Evolutionary conservation across 2,888 invertebrate genomes (phyloP).

Genomic region (Sinodicranocentrus sp.): DNA sequence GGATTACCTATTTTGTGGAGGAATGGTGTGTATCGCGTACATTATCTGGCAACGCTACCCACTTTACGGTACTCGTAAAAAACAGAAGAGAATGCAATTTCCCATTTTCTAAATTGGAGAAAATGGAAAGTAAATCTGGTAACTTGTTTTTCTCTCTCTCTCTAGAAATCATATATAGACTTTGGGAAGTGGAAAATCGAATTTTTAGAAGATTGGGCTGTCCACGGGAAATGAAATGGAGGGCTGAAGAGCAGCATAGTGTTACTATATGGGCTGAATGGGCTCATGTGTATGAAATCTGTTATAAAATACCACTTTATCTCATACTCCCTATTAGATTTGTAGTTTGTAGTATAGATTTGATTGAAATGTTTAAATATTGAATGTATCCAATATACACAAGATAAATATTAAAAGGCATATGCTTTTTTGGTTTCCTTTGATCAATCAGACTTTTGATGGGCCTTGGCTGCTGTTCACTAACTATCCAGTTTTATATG

Average conservation of each 20-base stretch:
- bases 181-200: slow-evolving; percentile 43
- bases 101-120: neutral
- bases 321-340: no score
- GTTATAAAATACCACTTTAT: no score
- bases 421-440: neutral
- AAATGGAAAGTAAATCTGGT: neutral
- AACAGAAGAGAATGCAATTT: neutral
- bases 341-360: no score
- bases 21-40: slow-evolving; percentile 35
- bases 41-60: slow-evolving; percentile 50
- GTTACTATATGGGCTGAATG: slow-evolving; percentile 52
- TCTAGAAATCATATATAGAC: slow-evolving; percentile 41
- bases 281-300: slow-evolving; percentile 35
- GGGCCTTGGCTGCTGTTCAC: slow-evolving; percentile 38
- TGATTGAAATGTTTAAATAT: no score
- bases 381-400: no score
- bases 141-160: neutral
- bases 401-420: no score
- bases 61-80: slow-evolving; percentile 45
- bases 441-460: slow-evolving; percentile 19
- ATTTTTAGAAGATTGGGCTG: slow-evolving; percentile 28
- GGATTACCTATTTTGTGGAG: slow-evolving; percentile 39
- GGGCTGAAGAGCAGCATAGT: slow-evolving; percentile 41
- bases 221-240: slow-evolving; percentile 46
- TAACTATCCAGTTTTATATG: slow-evolving; percentile 41